Conservation (phyloP, 2,797 vertebrate species). For the Paedocypris micromegethes region DNA sequence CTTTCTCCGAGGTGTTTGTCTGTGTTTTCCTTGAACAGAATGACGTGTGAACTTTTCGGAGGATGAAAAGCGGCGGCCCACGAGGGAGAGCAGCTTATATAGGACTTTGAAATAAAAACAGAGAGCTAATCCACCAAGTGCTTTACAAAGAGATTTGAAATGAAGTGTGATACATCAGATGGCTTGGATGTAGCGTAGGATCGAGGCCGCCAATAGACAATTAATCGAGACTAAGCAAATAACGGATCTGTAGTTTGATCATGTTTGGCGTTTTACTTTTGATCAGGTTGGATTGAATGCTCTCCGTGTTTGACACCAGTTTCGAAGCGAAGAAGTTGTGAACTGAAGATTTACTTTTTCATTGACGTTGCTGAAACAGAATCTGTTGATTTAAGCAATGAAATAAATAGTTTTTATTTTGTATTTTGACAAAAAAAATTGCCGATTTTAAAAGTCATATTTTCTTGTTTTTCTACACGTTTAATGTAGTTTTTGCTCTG, state of each 20-base stretch:
- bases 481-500: no score
- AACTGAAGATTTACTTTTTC: no score
- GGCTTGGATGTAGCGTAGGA: constrained; percentile 26
- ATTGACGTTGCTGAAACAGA: no score
- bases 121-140: constrained; percentile 30
- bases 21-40: constrained; percentile 58
- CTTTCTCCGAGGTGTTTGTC: constrained; percentile 65
- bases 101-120: constrained; percentile 31
- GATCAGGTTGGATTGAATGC: no score
- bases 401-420: no score
- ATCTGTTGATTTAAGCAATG: no score
- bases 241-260: constrained; percentile 1
- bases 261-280: neutral
- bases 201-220: constrained; percentile 19
- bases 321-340: neutral
- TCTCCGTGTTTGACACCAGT: constrained; percentile 2
- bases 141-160: constrained; percentile 31
- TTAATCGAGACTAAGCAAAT: constrained; percentile 21
- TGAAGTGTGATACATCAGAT: constrained; percentile 30
- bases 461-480: no score
- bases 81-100: constrained; percentile 23
- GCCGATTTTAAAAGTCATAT: no score
- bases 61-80: constrained; percentile 55
- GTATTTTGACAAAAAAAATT: no score
- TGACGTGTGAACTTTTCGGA: constrained; percentile 65